These are phyloP conservation scores for Enteromius unitaeniatus DNA, from an alignment of 2,797 vertebrate genomes.

Conservation along the genomic window DNA sequence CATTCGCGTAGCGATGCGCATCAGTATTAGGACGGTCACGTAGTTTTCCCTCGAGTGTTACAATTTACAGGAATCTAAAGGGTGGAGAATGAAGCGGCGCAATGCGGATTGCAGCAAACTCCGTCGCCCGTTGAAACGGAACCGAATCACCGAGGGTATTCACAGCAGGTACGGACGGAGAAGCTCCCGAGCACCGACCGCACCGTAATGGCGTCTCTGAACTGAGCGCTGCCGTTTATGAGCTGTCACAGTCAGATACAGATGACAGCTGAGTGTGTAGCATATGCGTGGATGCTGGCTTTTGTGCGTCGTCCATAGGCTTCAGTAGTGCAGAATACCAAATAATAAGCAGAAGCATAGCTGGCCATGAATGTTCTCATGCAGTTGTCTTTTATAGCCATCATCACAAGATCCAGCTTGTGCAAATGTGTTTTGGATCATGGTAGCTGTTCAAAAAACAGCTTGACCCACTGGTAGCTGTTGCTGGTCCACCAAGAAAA, in stretches of 20 bases:
- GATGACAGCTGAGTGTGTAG: conserved; percentile 16
- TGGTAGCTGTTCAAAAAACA: not conserved
- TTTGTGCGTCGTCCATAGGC: not conserved
- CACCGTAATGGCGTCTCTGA: conserved; percentile 44
- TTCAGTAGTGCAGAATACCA: not conserved
- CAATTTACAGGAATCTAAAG: conserved; percentile 75
- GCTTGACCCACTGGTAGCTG: not conserved
- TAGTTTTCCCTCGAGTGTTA: conserved; percentile 64
- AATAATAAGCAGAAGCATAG: not conserved
- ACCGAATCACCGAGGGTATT: conserved; percentile 92
- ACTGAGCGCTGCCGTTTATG: not conserved
- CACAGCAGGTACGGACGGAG: conserved; percentile 88
- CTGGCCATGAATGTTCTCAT: not conserved
- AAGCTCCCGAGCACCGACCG: conserved; percentile 48
- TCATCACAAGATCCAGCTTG: not conserved
- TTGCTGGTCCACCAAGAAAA: not conserved
- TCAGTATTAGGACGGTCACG: conserved; percentile 64
- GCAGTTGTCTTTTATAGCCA: not conserved
- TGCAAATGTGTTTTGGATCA: not conserved
- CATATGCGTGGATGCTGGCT: not conserved
- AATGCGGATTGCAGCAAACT: conserved; percentile 89
- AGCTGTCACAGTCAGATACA: conserved; percentile 28
- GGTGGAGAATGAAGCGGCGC: conserved; percentile 93
- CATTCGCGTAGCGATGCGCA: conserved; percentile 69
- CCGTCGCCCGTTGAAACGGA: conserved; percentile 90